Evolutionary conservation across 2,113 vertebrate genomes (phyloP).

Genomic region (cat (Felis catus)): DNA sequence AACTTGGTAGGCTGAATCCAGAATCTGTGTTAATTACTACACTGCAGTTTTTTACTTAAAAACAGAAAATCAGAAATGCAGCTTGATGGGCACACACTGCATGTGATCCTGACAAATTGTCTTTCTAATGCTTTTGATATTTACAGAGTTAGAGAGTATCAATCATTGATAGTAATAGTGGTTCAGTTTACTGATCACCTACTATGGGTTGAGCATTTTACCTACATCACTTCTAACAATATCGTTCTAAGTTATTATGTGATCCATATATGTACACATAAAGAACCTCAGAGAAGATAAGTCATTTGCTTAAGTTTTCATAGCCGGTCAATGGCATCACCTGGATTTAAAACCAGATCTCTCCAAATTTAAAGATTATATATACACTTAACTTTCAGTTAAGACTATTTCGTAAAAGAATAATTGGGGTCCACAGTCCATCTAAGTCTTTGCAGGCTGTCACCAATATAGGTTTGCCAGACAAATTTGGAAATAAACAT

Average conservation of each 20-base stretch:
- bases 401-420: not conserved
- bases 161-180: not conserved
- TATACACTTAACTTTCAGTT: not conserved
- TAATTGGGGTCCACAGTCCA: not conserved
- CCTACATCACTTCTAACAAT: not conserved
- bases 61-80: not conserved
- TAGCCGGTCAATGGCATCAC: not conserved
- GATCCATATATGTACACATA: not conserved
- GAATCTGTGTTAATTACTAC: not conserved
- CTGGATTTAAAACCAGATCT: not conserved
- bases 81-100: not conserved
- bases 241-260: not conserved
- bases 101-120: not conserved
- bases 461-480: not conserved
- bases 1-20: not conserved
- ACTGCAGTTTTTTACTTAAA: not conserved
- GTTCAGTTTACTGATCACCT: not conserved
- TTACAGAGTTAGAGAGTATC: not conserved
- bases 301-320: not conserved
- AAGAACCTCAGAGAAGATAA: not conserved
- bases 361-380: not conserved
- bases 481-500: conserved; percentile 3
- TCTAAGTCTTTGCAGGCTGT: not conserved
- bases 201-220: not conserved
- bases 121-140: not conserved